These are phyloP conservation scores for Dicerorhinus sumatrensis DNA, from an alignment of 2,113 vertebrate species.

Conservation along the genomic window DNA sequence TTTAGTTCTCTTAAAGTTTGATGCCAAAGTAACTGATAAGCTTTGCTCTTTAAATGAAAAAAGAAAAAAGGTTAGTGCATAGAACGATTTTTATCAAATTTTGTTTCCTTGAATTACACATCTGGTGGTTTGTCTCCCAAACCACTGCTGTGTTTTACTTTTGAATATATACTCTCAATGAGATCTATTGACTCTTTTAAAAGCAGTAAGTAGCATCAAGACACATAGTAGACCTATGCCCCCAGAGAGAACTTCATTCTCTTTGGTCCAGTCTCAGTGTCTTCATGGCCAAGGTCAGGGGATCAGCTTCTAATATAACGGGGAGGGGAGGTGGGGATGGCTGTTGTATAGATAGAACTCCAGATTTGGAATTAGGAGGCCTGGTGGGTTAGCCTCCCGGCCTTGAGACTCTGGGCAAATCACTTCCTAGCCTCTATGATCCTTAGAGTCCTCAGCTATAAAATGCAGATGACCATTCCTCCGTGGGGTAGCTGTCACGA, in stretches of 20 bases:
- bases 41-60: not conserved
- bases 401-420: not conserved
- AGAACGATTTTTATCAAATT: not conserved
- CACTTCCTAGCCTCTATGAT: not conserved
- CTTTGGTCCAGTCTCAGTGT: not conserved
- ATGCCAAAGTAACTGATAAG: not conserved
- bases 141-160: not conserved
- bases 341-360: not conserved
- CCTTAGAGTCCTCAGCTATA: not conserved
- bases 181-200: not conserved
- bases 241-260: not conserved
- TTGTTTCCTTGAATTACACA: not conserved
- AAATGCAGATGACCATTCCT: not conserved
- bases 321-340: rapidly evolving
- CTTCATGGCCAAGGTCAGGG: not conserved
- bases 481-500: not conserved
- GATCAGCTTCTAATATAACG: not conserved
- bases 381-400: not conserved
- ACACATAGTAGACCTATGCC: not conserved
- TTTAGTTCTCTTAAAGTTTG: not conserved
- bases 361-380: not conserved
- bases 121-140: not conserved
- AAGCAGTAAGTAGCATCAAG: not conserved
- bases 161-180: not conserved
- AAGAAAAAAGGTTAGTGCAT: not conserved